phyloP scores from a whole-genome alignment of 2,888 invertebrate species.

The Melanargia galathea region DNA sequence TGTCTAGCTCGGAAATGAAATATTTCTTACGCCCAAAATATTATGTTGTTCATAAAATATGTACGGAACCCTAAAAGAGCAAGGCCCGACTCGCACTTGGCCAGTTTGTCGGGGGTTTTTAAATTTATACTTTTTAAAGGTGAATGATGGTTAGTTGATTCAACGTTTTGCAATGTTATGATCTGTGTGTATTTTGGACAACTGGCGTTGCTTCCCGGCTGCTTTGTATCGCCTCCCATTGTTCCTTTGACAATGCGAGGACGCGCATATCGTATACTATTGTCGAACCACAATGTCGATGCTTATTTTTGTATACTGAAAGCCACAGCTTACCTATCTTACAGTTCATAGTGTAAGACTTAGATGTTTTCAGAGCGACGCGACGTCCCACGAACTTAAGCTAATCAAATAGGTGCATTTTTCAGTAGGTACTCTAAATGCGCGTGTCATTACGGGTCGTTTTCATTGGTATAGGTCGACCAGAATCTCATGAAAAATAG shows the following conservation, averaged over 20 bases:
- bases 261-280: conserved; percentile 4
- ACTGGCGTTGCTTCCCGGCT: conserved; percentile 11
- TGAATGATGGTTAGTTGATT: neutral
- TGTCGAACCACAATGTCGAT: conserved; percentile 9
- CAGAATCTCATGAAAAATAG: no score
- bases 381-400: no score
- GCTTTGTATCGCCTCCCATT: conserved; percentile 15
- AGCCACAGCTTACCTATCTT: neutral
- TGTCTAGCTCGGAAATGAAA: no score
- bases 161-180: neutral
- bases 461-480: no score
- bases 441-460: no score
- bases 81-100: no score
- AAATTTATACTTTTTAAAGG: neutral
- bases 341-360: neutral
- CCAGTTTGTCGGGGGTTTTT: neutral
- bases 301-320: conserved; percentile 15
- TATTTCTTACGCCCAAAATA: no score
- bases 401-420: no score
- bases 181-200: conserved; percentile 4
- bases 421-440: no score
- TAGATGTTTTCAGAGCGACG: no score
- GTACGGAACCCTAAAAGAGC: no score
- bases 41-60: no score
- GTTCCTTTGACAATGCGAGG: conserved; percentile 11